These are phyloP conservation scores for Anguilla pacifica DNA, from an alignment of 2,797 vertebrate genomes.

Conservation along the genomic window DNA sequence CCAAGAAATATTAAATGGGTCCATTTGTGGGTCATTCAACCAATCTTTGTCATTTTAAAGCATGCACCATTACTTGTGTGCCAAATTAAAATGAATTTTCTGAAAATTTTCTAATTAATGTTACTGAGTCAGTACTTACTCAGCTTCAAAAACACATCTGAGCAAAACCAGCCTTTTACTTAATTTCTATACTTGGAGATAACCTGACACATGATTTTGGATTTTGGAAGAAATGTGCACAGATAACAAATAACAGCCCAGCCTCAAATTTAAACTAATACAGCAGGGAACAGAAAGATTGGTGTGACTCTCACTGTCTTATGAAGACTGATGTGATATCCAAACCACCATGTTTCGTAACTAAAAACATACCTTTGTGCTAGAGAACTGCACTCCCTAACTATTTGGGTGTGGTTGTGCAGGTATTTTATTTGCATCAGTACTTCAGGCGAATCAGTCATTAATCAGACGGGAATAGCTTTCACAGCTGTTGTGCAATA, in stretches of 20 bases:
- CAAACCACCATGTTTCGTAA: not conserved
- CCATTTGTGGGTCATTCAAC: not conserved
- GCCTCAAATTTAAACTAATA: not conserved
- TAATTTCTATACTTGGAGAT: not conserved
- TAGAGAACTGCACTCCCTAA: not conserved
- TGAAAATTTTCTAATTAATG: not conserved
- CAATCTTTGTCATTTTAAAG: not conserved
- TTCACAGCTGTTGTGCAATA: not conserved
- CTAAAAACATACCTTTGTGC: not conserved
- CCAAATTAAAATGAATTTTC: not conserved
- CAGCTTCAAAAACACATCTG: not conserved
- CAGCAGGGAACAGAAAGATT: not conserved
- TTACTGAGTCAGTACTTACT: not conserved
- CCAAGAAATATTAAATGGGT: not conserved
- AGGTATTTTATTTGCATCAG: not conserved
- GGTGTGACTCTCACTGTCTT: not conserved
- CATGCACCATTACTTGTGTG: not conserved
- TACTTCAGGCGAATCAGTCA: not conserved
- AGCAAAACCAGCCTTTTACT: not conserved
- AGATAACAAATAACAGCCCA: not conserved
- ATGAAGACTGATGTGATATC: not conserved
- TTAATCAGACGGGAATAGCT: not conserved
- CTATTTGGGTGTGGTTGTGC: not conserved
- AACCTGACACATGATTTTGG: not conserved
- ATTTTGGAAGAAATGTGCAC: not conserved